Evolutionary conservation across 2,888 invertebrate genomes (phyloP).

Genomic region (Junonia oenone): DNA sequence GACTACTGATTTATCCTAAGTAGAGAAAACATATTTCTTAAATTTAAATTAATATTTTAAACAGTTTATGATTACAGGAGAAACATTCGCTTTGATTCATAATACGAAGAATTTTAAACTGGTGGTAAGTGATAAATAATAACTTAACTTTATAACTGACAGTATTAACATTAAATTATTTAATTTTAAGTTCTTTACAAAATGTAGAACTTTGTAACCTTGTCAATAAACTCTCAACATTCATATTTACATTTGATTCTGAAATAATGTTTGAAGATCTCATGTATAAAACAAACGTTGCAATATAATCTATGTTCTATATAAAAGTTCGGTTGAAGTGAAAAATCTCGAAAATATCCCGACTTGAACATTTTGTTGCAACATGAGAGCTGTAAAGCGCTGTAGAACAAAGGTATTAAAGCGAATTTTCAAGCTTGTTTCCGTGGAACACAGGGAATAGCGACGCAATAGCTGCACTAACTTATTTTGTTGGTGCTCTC

Average conservation of each 20-base stretch:
- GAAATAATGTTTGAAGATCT: no score
- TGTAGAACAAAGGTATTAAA: slow-evolving; percentile 76
- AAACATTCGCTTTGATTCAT: no score
- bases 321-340: slow-evolving; percentile 40
- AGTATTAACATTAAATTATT: no score
- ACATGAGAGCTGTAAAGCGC: slow-evolving; percentile 66
- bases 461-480: slow-evolving; percentile 65
- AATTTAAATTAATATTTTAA: no score
- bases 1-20: slow-evolving; percentile 4
- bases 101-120: no score
- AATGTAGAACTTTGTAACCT: no score
- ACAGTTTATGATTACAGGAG: no score
- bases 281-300: not conserved
- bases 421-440: slow-evolving; percentile 69
- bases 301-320: slow-evolving; percentile 22
- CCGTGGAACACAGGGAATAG: slow-evolving; percentile 59
- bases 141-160: no score
- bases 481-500: slow-evolving; percentile 65
- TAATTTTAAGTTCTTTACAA: no score
- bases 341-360: slow-evolving; percentile 45
- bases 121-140: no score
- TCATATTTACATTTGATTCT: no score
- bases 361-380: slow-evolving; percentile 54
- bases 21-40: not conserved
- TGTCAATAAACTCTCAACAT: no score